A percentile compares a stretch with the other conserved stretches of the same genome.
These are phyloP conservation scores for Automeris io DNA, from an alignment of 2,888 invertebrate species.

Conservation along the genomic window DNA sequence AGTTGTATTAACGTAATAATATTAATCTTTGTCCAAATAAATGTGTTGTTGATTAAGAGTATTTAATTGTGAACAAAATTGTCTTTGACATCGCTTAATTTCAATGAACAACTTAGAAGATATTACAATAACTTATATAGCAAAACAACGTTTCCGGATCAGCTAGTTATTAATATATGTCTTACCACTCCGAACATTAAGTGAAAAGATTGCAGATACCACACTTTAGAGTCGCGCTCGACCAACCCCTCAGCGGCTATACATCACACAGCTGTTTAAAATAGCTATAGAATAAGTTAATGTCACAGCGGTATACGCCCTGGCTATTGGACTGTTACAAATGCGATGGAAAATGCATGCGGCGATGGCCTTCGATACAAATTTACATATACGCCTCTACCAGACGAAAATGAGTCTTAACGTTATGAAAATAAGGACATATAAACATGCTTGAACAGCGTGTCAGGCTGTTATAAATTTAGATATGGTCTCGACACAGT, in stretches of 20 bases:
- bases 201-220: too few relatives aligned
- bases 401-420: background rate
- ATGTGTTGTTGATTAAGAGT: too few relatives aligned
- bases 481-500: background rate
- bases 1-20: too few relatives aligned
- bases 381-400: background rate
- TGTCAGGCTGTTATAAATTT: background rate
- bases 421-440: background rate
- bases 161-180: too few relatives aligned
- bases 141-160: too few relatives aligned
- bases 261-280: constrained; percentile 6
- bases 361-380: constrained; percentile 27
- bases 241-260: background rate
- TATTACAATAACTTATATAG: too few relatives aligned
- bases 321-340: constrained; percentile 42
- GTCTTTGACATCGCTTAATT: too few relatives aligned
- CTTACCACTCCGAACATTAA: too few relatives aligned
- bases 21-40: too few relatives aligned
- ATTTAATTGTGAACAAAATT: too few relatives aligned
- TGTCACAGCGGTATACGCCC: constrained; percentile 41
- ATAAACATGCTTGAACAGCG: background rate
- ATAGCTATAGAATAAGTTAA: constrained; percentile 29
- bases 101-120: too few relatives aligned
- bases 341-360: constrained; percentile 47
- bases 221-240: too few relatives aligned